A percentile compares a stretch with the other conserved stretches of the same genome.
Conservation (phyloP, 2,888 invertebrate species). For the Tenthredo distinguenda region DNA sequence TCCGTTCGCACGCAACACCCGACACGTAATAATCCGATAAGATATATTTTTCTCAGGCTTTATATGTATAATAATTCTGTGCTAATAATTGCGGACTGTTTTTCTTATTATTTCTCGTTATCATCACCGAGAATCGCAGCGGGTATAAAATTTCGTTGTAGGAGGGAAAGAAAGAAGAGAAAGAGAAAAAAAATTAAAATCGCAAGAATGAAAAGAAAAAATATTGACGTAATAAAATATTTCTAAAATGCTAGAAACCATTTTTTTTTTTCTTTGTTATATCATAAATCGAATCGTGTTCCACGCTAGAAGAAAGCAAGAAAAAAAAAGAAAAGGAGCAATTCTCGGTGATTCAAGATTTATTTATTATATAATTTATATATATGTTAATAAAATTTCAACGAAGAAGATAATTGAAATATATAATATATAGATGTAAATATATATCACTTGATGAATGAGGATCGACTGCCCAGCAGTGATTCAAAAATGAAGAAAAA, state of each 20-base stretch:
- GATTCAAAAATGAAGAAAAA: background rate
- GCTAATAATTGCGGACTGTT: background rate
- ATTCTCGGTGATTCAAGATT: background rate
- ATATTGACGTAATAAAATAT: no score
- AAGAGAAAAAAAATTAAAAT: background rate
- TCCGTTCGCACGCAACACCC: background rate
- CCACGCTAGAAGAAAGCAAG: background rate
- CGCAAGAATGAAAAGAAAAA: no score
- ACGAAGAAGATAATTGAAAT: background rate
- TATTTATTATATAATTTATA: background rate
- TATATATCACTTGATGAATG: background rate
- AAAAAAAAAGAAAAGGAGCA: background rate
- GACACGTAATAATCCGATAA: slow-evolving; percentile 1
- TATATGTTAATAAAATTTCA: background rate
- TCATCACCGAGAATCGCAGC: no score
- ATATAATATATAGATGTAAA: background rate
- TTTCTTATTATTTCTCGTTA: background rate
- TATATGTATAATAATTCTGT: slow-evolving; percentile 1
- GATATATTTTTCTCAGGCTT: background rate
- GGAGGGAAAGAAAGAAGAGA: background rate
- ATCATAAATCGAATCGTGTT: background rate
- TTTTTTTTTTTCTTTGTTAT: background rate
- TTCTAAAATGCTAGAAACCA: no score
- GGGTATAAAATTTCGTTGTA: no score
- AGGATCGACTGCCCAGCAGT: slow-evolving; percentile 24